Evolutionary conservation across 1,140 invertebrate genomes (phyloP).

Genomic region (Heliconius nattereri): DNA sequence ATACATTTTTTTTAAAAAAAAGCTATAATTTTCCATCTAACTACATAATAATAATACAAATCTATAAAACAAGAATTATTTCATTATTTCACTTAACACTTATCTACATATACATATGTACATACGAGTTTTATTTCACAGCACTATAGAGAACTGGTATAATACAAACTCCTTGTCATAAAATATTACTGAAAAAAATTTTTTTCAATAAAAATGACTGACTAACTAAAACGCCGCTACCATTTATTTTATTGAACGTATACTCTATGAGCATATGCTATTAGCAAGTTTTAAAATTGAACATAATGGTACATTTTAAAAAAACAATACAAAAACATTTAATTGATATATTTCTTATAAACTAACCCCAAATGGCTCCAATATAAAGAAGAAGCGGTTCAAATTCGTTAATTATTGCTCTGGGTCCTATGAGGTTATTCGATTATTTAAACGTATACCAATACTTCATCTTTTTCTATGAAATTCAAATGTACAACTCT

Average conservation of each 20-base stretch:
- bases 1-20: neutral
- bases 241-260: constrained; percentile 15
- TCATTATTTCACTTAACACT: constrained; percentile 12
- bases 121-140: constrained; percentile 60
- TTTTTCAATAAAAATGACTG: neutral
- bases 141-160: constrained; percentile 59
- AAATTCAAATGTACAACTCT: no score
- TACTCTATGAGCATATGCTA: constrained; percentile 3
- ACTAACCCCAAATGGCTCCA: no score
- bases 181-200: neutral
- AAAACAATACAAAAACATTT: no score
- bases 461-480: no score
- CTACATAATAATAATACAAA: constrained; percentile 11
- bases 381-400: no score
- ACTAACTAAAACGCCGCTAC: constrained; percentile 1
- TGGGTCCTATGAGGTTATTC: no score
- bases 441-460: no score
- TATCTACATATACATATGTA: constrained; percentile 27
- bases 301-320: no score
- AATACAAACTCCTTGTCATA: constrained; percentile 46
- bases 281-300: neutral
- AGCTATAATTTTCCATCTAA: neutral
- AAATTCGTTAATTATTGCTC: no score
- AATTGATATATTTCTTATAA: no score
- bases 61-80: constrained; percentile 47